Conservation (phyloP, 2,113 vertebrate genomes). For the Turnix velox region DNA sequence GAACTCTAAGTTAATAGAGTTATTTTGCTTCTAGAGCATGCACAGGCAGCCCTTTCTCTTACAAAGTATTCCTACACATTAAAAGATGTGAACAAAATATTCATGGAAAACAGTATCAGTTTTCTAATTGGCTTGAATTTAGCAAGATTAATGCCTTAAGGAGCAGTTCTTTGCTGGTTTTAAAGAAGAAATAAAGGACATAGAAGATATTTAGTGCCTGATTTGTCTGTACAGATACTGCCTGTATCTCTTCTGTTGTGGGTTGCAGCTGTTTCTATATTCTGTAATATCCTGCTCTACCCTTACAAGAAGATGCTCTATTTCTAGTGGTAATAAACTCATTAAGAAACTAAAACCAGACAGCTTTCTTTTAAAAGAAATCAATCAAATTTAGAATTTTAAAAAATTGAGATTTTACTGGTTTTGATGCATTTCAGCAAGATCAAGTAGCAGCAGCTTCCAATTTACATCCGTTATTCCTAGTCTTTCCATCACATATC, state of each 20-base stretch:
- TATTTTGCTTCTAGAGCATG: not conserved
- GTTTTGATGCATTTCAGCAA: constrained; percentile 21
- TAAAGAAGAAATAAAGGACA: not conserved
- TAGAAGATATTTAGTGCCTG: not conserved
- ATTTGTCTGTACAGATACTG: not conserved
- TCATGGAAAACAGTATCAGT: not conserved
- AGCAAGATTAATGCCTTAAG: not conserved
- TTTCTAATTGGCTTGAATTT: not conserved
- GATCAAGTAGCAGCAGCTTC: constrained; percentile 31
- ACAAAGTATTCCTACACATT: accelerated
- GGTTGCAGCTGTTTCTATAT: not conserved
- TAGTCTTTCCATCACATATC: too few species aligned
- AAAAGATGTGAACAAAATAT: not conserved
- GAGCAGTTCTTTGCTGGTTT: not conserved
- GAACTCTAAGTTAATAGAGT: not conserved
- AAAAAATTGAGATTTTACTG: not conserved
- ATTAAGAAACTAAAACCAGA: constrained; percentile 37
- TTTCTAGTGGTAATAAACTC: constrained; percentile 36
- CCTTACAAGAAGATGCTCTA: not conserved
- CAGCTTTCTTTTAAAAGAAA: constrained; percentile 20
- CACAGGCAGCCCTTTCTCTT: not conserved
- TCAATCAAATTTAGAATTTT: constrained; percentile 29
- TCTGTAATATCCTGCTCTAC: not conserved
- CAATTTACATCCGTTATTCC: too few species aligned
- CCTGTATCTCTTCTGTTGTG: not conserved